A percentile compares a stretch with the other conserved stretches of the same genome.
phyloP scores from a whole-genome alignment of 2,113 vertebrate genomes.

The Acrocephalus arundinaceus region DNA sequence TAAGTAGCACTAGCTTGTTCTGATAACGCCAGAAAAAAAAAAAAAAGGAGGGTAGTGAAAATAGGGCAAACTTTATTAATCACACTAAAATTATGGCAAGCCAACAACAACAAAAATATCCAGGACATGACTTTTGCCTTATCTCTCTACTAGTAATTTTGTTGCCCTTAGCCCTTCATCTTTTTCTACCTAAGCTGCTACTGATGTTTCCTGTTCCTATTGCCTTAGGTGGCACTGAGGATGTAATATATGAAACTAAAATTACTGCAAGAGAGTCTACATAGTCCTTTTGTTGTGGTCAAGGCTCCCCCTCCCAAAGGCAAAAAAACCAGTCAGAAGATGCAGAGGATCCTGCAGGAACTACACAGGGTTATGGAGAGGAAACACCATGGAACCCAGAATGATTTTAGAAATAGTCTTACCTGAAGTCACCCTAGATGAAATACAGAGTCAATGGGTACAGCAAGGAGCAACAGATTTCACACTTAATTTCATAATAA shows the following conservation, averaged over 20 bases:
- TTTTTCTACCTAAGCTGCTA: neutral
- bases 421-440: neutral
- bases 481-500: neutral
- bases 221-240: neutral
- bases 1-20: neutral
- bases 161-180: neutral
- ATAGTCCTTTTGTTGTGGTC: neutral
- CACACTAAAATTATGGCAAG: neutral
- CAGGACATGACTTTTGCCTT: neutral
- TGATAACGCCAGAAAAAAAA: neutral
- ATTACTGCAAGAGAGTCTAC: neutral
- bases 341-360: neutral
- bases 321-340: neutral
- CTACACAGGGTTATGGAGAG: accelerated
- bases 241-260: neutral
- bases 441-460: neutral
- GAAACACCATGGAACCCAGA: neutral
- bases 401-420: neutral
- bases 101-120: neutral
- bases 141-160: neutral
- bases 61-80: neutral
- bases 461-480: neutral
- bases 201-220: neutral
- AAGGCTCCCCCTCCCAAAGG: neutral
- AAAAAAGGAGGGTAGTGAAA: neutral